Conservation (phyloP, 2,797 vertebrate species). For the Myotis myotis region DNA sequence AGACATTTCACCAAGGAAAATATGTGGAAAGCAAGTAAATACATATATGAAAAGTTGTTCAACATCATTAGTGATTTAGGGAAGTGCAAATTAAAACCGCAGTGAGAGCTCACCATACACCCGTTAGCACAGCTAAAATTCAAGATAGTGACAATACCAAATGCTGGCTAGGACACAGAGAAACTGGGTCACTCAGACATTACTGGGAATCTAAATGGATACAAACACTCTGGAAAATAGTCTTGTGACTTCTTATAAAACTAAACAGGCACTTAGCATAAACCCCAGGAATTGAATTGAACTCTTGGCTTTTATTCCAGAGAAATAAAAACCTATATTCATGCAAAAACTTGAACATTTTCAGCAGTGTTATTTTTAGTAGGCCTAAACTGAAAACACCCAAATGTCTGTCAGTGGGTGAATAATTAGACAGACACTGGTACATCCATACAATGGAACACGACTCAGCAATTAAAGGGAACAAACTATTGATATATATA, state of each 20-base stretch:
- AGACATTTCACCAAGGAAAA: not conserved
- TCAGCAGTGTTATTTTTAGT: not conserved
- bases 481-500: not conserved
- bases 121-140: not conserved
- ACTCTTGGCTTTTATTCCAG: not conserved
- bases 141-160: not conserved
- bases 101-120: not conserved
- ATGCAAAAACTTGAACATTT: not conserved
- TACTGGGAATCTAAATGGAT: not conserved
- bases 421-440: not conserved
- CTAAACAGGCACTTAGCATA: not conserved
- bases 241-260: not conserved
- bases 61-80: not conserved
- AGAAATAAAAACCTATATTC: conserved; percentile 24
- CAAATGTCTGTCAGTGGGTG: not conserved
- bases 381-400: not conserved
- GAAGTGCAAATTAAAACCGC: not conserved
- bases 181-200: not conserved
- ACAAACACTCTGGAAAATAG: not conserved
- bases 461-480: not conserved
- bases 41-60: not conserved
- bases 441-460: not conserved
- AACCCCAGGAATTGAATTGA: not conserved
- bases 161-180: not conserved
- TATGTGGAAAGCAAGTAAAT: not conserved